Percentiles rank a stretch among this genome's conserved stretches.
Conservation (phyloP, 2,888 invertebrate genomes). For the Microctonus aethiopoides region DNA sequence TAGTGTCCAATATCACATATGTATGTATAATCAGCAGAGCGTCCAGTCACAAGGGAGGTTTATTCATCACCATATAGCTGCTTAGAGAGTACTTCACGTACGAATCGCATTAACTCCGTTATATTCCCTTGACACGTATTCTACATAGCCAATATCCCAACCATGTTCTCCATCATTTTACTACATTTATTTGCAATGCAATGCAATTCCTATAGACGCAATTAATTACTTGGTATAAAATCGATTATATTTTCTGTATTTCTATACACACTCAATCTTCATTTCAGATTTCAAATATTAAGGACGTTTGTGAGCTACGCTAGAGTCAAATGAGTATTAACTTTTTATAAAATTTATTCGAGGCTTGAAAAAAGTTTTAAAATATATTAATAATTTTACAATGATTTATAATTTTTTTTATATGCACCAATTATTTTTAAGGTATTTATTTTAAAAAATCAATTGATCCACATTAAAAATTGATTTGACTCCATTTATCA, state of each 20-base stretch:
- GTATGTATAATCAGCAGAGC: background rate
- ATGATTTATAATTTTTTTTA: too few relatives aligned
- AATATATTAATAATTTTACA: too few relatives aligned
- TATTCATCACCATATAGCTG: background rate
- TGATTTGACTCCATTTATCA: too few relatives aligned
- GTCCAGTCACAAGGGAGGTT: background rate
- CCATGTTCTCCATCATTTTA: conserved; percentile 11
- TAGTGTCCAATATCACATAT: background rate
- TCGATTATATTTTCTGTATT: background rate
- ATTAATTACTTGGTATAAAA: background rate
- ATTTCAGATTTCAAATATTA: too few relatives aligned
- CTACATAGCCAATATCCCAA: conserved; percentile 58
- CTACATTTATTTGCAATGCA: background rate
- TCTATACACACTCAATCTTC: background rate
- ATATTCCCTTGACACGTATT: conserved; percentile 55
- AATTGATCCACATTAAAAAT: too few relatives aligned
- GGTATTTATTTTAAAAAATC: too few relatives aligned
- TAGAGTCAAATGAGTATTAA: too few relatives aligned
- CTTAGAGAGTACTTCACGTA: conserved; percentile 42
- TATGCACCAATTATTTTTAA: too few relatives aligned
- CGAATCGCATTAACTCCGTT: conserved; percentile 44
- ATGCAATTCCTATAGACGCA: background rate
- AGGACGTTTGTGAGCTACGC: too few relatives aligned
- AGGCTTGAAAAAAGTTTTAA: too few relatives aligned
- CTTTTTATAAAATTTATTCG: too few relatives aligned